A percentile compares a stretch with the other conserved stretches of the same genome.
Conservation (phyloP, 2,888 invertebrate genomes). For the Hydrotaea cyrtoneurina region DNA sequence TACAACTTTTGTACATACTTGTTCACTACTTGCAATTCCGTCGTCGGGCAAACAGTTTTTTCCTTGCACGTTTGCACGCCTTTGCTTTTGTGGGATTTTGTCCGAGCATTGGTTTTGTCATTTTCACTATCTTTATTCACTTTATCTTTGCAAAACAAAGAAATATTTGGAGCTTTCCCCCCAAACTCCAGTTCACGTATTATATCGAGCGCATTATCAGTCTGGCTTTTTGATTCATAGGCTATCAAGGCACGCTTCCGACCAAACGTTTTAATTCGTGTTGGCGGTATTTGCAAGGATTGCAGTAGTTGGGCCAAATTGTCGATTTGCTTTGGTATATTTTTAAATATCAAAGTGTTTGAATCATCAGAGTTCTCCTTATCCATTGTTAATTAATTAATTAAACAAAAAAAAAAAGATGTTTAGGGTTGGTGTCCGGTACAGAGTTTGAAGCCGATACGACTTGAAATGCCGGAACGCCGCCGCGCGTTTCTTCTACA, state of each 20-base stretch:
- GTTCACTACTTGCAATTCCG: conserved; percentile 80
- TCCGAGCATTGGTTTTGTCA: conserved; percentile 27
- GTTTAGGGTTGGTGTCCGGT: neutral
- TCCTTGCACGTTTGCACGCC: conserved; percentile 41
- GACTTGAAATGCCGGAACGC: too few relatives aligned
- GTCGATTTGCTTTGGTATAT: conserved; percentile 73
- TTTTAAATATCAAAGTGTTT: conserved; percentile 73
- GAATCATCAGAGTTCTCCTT: conserved; percentile 26
- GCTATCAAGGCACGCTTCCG: conserved; percentile 73
- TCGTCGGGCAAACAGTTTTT: neutral
- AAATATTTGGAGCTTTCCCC: conserved; percentile 47
- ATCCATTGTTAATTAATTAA: conserved; percentile 54
- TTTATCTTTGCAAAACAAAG: conserved; percentile 59
- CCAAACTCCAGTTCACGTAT: conserved; percentile 64
- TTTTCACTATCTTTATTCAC: conserved; percentile 10
- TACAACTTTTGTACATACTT: conserved; percentile 83
- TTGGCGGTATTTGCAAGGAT: conserved; percentile 70
- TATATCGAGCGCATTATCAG: conserved; percentile 70
- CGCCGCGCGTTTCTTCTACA: too few relatives aligned
- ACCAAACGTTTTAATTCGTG: conserved; percentile 71
- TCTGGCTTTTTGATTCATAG: conserved; percentile 68
- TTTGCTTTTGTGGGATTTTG: conserved; percentile 70
- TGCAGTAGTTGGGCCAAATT: conserved; percentile 70
- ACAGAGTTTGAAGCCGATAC: too few relatives aligned
- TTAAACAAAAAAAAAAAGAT: conserved; percentile 5